Base-by-base conservation (phyloP, 1,140 invertebrate species). In the Probaryconus sp. region DNA sequence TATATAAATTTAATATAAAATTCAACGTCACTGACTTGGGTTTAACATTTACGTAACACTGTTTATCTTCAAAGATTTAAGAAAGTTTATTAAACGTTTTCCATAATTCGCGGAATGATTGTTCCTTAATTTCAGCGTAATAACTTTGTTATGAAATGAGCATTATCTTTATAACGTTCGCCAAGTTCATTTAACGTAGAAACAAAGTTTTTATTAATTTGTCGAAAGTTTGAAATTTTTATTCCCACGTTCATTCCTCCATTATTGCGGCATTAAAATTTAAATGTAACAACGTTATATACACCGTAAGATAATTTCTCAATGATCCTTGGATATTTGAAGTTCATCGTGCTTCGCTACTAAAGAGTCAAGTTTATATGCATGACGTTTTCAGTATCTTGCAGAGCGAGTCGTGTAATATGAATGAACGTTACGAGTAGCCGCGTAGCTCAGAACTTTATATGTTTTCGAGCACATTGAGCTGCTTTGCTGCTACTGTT, bases 331-430 rank as follows among this genome's bases (percentile, higher is more conserved):
- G n/a, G 14, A 13, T 33, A 43, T 43, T 42, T 37, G 55, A 60
- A 53, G 45, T 45, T 67, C 35, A 18, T 51, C 61, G 24, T 28
- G 18, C n/a, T n/a, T n/a, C 6, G 30, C 48, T 10, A 11, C 20
- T 68, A 61, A 61, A 61, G 30, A 53, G 67, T 40, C 33, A 48
- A 37, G 48, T 70, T 70, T 61, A 47, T 70, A 69, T 69, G 65
- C 48, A 61, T 60, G 65, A 60, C 30, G 38, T 68, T 68, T 60
- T 35, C 53, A 48, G 50, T 56, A 56, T 50, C 63, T n/a, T 35
- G 17, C 51, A 28, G 20, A 64, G 28, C 14, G 10, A 24, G 48
- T 47, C 14, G 31, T 55, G 43, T 48, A 31, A 56, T 48, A 64
- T 64, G 60, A 64, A 53, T 64, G 40, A 45, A 20, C 37, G 26